Percentiles rank a stretch among this genome's conserved stretches.
Evolutionary conservation across 2,797 vertebrate genomes (phyloP).

Genomic region (Hemitrygon akajei): DNA sequence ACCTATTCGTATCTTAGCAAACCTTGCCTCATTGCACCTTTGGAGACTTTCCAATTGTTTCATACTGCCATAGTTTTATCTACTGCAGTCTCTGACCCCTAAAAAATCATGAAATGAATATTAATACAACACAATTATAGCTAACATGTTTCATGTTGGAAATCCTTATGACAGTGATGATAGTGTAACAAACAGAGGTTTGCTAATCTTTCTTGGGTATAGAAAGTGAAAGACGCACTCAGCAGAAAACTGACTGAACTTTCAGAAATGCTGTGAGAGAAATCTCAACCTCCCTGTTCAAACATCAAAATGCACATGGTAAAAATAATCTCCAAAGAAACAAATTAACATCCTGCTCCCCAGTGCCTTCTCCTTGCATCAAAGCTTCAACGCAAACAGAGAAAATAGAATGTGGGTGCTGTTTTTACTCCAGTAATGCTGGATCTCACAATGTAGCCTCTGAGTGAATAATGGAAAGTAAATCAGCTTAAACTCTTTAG

Average conservation of each 20-base stretch:
- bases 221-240: not conserved
- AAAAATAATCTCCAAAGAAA: not conserved
- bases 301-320: not conserved
- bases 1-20: not conserved
- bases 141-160: not conserved
- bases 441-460: not conserved
- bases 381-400: not conserved
- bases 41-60: not conserved
- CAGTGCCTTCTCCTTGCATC: not conserved
- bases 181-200: not conserved
- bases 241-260: not conserved
- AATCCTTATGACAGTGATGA: not conserved
- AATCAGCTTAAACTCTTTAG: not conserved
- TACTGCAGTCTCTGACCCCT: not conserved
- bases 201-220: not conserved
- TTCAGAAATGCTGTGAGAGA: not conserved
- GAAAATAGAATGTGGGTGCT: not conserved
- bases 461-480: not conserved
- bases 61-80: not conserved
- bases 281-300: not conserved
- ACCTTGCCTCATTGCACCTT: not conserved
- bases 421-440: not conserved
- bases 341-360: not conserved
- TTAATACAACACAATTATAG: not conserved
- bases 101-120: not conserved